Evolutionary conservation across 2,888 invertebrate genomes (phyloP), one percentile per base, ranked within the genome.

Genomic region (Tupiocoris notatus): DNA sequence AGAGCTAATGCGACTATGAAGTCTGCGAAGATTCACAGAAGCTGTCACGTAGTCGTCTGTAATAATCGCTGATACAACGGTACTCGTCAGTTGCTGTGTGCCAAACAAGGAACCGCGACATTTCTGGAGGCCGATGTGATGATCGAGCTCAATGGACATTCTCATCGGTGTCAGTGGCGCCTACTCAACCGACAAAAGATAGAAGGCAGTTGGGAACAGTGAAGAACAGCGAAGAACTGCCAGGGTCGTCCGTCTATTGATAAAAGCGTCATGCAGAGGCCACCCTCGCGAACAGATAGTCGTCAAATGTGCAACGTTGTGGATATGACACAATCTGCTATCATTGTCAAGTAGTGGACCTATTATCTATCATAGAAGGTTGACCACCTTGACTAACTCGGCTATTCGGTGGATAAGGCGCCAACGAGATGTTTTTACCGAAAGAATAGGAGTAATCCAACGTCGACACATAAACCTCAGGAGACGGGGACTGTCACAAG

Each of bases 261-360:
- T 59, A 59, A 59, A 24, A 24, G 58, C 39, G 39, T 39, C 39
- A 7, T 3, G 39, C 39, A 12, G 39, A 7, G 39, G 39, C 39
- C 39, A 39, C 39, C 39, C 39, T 39, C 39, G 57, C 21, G 59
- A 70, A 73, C 63, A 61, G 73, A 73, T 39, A 62, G 9, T 22
- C 21, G 25, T 20, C 25, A 25, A 62, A 23, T 24, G 73, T 73
- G 73, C 73, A 73, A 73, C 73, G 62, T 73, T 73, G 73, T 73
- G 73, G 73, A 73, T 73, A 73, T 73, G 73, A 73, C 73, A 62
- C 73, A 73, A 73, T 62, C 73, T 17, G 61, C 21, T 39, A 39
- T 73, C 73, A 54, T 73, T 73, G 73, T 73, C 62, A 3, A 3
- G 59, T 59, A 6, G 24, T 17, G 22, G 25, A n/a, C 25, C 73